Base-by-base conservation (phyloP, 37 sponge, comb jelly and placozoan species). In the Eunapius fragilis region DNA sequence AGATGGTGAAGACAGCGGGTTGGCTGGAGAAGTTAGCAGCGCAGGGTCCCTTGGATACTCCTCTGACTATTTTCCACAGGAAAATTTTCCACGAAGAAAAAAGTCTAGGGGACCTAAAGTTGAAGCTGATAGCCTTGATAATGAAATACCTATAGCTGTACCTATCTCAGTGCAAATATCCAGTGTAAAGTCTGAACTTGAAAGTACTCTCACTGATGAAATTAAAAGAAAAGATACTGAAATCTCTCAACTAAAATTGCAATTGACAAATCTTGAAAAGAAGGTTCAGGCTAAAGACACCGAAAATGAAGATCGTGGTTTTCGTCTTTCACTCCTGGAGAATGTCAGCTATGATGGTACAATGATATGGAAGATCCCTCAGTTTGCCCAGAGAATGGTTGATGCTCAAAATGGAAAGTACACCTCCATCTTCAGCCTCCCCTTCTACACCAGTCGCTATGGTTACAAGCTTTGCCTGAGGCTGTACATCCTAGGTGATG, bases 391-490 rank as follows among this genome's bases (percentile, higher is more conserved):
- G 48, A 78, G 94, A 13, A 85, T 80, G 75, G 77, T 79, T 14
- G 94, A 94, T 81, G 94, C 94, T 32, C 68, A 85, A 68, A 79
- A 32, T 77, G 89, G 88, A 32, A 94, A 90, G 30, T 94, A 90
- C 73, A 87, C 94, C 19, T 94, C 94, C 4, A 90, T 94, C 69
- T 94, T 90, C 82, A 83, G 84, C 69, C 86, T 94, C 6, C 95
- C 95, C 17, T 95, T 91, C 74, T 95, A 92, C 47, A 82, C 92
- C 34, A 70, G 81, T 72, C 80, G 93, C 32, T 92, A 95, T 78
- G 95, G 95, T 12, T 95, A 95, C 85, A 95, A 95, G 85, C 89
- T 95, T 90, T 95, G 95, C 71, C 84, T 92, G 24, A 81, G 92
- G 25, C 81, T 95, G 70, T 95, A 95, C 87, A 90, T 90, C 67